Evolutionary conservation across 2,113 vertebrate species (phyloP), one percentile per base, ranked within the genome.

Genomic region (Anas platyrhynchos): DNA sequence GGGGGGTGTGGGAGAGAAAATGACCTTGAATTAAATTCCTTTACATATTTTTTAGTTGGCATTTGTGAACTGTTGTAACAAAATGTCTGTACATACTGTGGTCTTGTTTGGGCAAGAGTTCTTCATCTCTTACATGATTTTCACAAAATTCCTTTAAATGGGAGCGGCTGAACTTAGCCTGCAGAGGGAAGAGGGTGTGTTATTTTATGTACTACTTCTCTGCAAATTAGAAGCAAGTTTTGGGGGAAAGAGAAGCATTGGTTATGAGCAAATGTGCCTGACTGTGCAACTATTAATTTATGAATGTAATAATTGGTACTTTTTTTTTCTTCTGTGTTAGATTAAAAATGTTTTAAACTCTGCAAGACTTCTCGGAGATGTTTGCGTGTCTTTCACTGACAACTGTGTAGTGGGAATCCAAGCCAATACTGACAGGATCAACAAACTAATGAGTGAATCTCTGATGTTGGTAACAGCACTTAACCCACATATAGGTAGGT

Each of bases 391-490:
- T 83, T 99, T 99, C 97, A 98, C 99, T 38, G 98, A 98, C 69
- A 99, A 99, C 96, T 99, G 99, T 3, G 98, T 99, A 68, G 96
- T 97, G 54, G 99, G 99, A 89, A 99, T 99, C 94, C 95, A 99
- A 89, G 99, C 99, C 91, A 99, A 99, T 96, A 98, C 93, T 0
- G 96, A 97, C 6, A 98, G 99, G 71, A 99, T 99, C 97, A 98
- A 98, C 97, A 99, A 99, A 97, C 98, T 99, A 25, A 99, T 99
- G 99, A 99, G 83, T 7, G 99, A 99, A 91, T 99, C 99, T 16
- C 98, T 99, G 41, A 99, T 99, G 99, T 46, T 99, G 98, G 99
- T 99, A 83, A 99, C 99, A 1, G 99, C 99, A 1, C 99, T 99
- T 78, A 99, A 99, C 88, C 98, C 98, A 1, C 99, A 99, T 93